Evolutionary conservation across 1,140 invertebrate genomes (phyloP), one percentile per base, ranked within the genome.

Genomic region (Rhopalosiphum maidis): DNA sequence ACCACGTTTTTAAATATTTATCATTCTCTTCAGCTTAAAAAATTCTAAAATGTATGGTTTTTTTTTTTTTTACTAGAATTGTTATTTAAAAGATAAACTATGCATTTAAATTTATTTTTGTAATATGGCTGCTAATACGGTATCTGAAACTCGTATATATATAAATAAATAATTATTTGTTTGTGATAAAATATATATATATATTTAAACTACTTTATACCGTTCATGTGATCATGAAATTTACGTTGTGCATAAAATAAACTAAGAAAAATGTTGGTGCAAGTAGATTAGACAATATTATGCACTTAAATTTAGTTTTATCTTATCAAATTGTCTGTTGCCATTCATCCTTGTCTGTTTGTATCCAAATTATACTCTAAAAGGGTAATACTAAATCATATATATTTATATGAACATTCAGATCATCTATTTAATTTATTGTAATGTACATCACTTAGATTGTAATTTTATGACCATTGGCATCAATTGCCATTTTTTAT

Each of bases 51-150:
- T n/a, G 60, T 77, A 77, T 77, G n/a, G 60, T 54, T 54, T 54
- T 54, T 77, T 68, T n/a, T 60, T 60, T 60, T 77, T n/a, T 77
- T 68, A 68, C 60, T 68, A 68, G n/a, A 77, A 77, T 77, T 15
- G n/a, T 77, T 77, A n/a, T 77, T 77, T 11, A 21, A 87, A 87
- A 48, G 9, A 25, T 15, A 11, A 86, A 25, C 23, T 30, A n/a
- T 87, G 41, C 85, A 46, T 87, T 87, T 87, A 87, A 87, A 87
- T 87, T 87, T 87, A 87, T 87, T 87, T 87, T 87, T 87, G 41
- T 87, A 87, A 87, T 6, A 5, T 77, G 85, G 85, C 41, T 87
- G 85, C 85, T 87, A 87, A n/a, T 41, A 85, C 83, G 37, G 25
- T 41, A 41, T 85, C 23, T 85, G 9, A 85, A 23, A 85, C 37